Evolutionary conservation across 2,113 vertebrate species (phyloP).

Genomic region (Oophaga pumilio): DNA sequence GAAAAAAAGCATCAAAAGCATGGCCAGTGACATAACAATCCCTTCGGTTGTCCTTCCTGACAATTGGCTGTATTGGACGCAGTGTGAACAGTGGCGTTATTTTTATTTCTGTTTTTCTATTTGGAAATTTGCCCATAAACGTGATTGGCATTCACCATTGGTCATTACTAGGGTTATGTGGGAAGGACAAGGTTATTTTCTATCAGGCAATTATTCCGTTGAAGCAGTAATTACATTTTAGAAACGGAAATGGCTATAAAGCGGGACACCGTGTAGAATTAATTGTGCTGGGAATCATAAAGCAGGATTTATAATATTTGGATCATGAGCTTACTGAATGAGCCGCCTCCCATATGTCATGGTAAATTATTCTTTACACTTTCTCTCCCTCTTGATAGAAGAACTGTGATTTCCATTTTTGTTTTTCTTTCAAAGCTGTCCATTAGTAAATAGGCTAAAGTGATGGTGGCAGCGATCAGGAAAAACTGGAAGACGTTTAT

Average conservation of each 20-base stretch:
- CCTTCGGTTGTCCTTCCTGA: neutral
- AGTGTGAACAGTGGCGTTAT: neutral
- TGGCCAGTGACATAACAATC: neutral
- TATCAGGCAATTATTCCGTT: neutral
- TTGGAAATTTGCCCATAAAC: neutral
- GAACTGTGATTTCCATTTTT: no score
- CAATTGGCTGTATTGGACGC: neutral
- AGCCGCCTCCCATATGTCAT: no score
- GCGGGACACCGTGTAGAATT: neutral
- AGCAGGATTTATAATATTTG: neutral
- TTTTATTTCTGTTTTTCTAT: neutral
- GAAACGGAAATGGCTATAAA: neutral
- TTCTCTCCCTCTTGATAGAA: no score
- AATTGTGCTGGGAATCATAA: neutral
- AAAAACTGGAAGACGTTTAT: no score
- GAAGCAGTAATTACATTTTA: slow-evolving; percentile 6
- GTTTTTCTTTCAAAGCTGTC: no score
- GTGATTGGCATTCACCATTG: neutral
- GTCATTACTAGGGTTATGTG: neutral
- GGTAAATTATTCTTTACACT: no score
- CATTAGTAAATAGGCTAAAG: no score
- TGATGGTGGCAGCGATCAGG: no score
- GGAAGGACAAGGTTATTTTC: slow-evolving; percentile 18
- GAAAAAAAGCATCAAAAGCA: no score
- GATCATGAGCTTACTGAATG: neutral